Base-by-base conservation (phyloP, 2,113 vertebrate genomes). In the Bos taurus region DNA sequence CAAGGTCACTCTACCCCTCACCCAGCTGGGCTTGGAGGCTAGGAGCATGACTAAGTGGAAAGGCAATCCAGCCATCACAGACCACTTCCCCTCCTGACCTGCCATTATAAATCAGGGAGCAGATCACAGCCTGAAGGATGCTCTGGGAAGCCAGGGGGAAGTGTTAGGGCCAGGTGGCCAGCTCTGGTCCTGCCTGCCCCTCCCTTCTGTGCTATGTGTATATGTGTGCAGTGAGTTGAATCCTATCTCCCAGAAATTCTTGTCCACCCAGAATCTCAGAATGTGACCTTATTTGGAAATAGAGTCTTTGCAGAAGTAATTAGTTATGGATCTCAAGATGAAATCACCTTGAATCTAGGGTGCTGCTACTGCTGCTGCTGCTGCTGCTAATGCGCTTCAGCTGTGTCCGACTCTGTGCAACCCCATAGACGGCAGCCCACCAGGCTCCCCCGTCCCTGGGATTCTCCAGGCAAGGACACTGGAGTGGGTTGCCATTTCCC, bases 41-140 rank as follows among this genome's bases (percentile, higher is more conserved):
- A 98, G 40, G 81, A 50, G 96, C 97, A 88, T 36, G 95, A 98
- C 92, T 81, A 97, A 96, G 60, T 0, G 1, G 96, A 98, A 98
- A 97, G 94, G 59, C 81, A 97, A 97, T 54, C 74, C 50, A 80
- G 56, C 40, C 82, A 59, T 98, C 89, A 97, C 83, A 96, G 5
- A 90, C 74, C 88, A 71, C 91, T 92, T 97, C 97, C 40, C 80
- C 94, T 88, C 28, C 19, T 85, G 60, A 95, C 84, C 59, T n/a
- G 3, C 5, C 2, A 6, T 43, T 82, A 83, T 97, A 89, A 98
- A 97, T 98, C 71, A 95, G 84, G 60, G 95, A 96, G 62, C n/a
- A 91, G 62, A 84, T 78, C 59, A 88, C 62, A 95, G 74, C 28
- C 84, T 83, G n/a, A 46, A 88, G 14, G 85, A 50, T 57, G 36